A percentile compares a stretch with the other conserved stretches of the same genome.
Evolutionary conservation across 2,797 vertebrate genomes (phyloP).

Genomic region (Rhabdomys pumilio): DNA sequence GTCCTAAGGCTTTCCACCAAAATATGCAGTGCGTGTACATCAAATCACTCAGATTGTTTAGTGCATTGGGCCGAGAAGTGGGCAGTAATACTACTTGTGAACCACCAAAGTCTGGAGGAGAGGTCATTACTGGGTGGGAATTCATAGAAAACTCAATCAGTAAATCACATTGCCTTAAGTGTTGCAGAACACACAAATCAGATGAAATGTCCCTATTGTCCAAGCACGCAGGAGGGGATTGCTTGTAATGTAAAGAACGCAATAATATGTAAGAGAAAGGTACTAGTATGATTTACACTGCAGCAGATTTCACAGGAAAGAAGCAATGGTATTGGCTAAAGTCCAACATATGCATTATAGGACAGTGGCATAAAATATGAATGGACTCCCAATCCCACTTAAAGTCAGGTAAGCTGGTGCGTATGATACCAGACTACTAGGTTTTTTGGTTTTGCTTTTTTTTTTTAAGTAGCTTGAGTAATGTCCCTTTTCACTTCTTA

Average conservation of each 20-base stretch:
- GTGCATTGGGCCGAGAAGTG: background rate
- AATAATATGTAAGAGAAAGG: background rate
- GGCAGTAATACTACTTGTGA: background rate
- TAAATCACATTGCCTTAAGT: background rate
- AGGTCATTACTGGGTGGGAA: background rate
- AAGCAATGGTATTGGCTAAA: background rate
- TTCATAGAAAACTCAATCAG: background rate
- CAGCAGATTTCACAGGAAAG: background rate
- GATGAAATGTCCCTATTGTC: background rate
- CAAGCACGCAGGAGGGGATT: background rate
- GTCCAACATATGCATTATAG: background rate
- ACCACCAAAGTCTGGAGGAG: background rate
- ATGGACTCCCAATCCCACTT: background rate
- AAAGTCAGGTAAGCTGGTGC: background rate
- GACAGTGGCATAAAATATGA: background rate
- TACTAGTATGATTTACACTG: fast-evolving
- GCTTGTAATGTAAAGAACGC: background rate
- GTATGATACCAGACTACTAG: background rate
- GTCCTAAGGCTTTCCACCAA: background rate
- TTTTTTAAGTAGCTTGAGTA: background rate
- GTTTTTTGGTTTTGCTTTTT: background rate
- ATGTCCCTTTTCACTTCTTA: background rate
- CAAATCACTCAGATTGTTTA: background rate
- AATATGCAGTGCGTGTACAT: background rate
- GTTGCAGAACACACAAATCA: background rate